Evolutionary conservation across 2,888 invertebrate species (phyloP), one percentile per base, ranked within the genome.

Genomic region (Conops quadrifasciatus): DNA sequence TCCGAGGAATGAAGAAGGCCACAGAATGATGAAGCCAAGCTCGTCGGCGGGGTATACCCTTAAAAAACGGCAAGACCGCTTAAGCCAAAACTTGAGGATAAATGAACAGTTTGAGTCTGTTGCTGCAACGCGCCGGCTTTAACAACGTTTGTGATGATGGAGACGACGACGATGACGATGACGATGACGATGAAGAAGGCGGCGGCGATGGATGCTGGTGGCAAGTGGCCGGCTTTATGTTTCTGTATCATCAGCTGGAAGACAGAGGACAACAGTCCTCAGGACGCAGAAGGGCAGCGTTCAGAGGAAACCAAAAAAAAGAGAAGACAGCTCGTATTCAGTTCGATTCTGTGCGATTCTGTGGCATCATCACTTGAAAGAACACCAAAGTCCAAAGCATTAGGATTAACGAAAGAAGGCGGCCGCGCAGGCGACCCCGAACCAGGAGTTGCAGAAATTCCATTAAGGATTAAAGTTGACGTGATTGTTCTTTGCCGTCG

Each of bases 401-500:
- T n/a, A n/a, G n/a, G n/a, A n/a, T n/a, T n/a, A n/a, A n/a, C n/a
- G n/a, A n/a, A n/a, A n/a, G n/a, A n/a, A n/a, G n/a, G n/a, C n/a
- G n/a, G n/a, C n/a, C n/a, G 43, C 5, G n/a, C 43, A 11, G 36
- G 7, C 2, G 19, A 19, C n/a, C 16, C 28, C 9, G 53, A n/a
- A 53, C n/a, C 16, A 19, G 49, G 47, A 21, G 19, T 69, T 16
- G 13, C 11, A 67, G 28, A 56, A 76, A 76, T 73, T 76, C 76
- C 76, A 75, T 76, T 76, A 75, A 74, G 76, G 76, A 76, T 76
- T 76, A 76, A 72, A 75, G 60, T 30, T 67, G 49, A 67, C 30
- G 60, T 28, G 26, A 28, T n/a, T n/a, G n/a, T n/a, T n/a, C n/a
- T n/a, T n/a, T n/a, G n/a, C n/a, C n/a, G n/a, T n/a, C n/a, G n/a